These are phyloP conservation scores for Luscinia luscinia DNA, from an alignment of 2,797 vertebrate species.

Conservation along the genomic window DNA sequence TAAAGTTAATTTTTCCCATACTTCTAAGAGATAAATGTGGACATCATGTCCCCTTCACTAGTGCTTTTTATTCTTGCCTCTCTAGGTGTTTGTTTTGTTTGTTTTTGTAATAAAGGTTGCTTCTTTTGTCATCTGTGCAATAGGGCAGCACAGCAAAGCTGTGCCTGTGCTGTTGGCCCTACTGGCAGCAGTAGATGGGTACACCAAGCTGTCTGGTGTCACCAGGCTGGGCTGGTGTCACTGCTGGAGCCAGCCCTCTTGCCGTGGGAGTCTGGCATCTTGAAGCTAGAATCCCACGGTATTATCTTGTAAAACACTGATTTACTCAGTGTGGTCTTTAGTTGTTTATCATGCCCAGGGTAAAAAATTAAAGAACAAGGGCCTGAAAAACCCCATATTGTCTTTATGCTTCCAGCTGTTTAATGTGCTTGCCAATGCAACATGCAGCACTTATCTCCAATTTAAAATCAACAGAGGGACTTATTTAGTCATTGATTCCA, in stretches of 20 bases:
- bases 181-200: background rate
- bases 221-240: background rate
- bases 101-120: background rate
- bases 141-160: background rate
- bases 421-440: background rate
- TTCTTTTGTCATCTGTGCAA: background rate
- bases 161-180: background rate
- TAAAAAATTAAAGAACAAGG: slow-evolving; percentile 19
- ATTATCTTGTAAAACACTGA: background rate
- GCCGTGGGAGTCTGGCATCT: background rate
- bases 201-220: background rate
- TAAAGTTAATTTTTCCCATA: background rate
- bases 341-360: slow-evolving; percentile 19
- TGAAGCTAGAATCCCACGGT: background rate
- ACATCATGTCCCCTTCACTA: background rate
- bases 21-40: background rate
- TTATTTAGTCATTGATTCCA: slow-evolving; percentile 47
- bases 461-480: slow-evolving; percentile 37
- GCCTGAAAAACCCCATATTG: background rate
- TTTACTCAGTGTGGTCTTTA: slow-evolving; percentile 1
- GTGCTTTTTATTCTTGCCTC: background rate
- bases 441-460: background rate
- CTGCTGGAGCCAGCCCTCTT: background rate
- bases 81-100: background rate
- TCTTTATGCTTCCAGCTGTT: slow-evolving; percentile 44